A percentile compares a stretch with the other conserved stretches of the same genome.
phyloP scores from a whole-genome alignment of 2,797 vertebrate species.

The Zalophus californianus region DNA sequence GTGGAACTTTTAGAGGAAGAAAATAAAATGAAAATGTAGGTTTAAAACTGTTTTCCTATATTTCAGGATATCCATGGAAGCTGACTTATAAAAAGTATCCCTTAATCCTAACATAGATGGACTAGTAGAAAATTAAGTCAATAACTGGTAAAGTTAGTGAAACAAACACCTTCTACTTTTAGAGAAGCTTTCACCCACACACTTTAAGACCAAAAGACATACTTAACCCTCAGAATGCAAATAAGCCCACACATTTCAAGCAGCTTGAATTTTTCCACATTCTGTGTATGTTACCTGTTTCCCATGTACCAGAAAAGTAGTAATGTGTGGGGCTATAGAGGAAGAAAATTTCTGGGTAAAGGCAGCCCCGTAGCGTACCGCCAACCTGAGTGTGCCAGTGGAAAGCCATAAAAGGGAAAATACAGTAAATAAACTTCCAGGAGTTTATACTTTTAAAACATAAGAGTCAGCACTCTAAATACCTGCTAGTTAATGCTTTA shows the following conservation, averaged over 20 bases:
- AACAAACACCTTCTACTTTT: constrained; percentile 44
- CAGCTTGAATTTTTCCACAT: constrained; percentile 83
- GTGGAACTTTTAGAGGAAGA: constrained; percentile 47
- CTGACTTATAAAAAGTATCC: constrained; percentile 6
- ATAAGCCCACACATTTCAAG: constrained; percentile 82
- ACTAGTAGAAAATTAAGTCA: constrained; percentile 7
- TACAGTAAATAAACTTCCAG: constrained; percentile 81
- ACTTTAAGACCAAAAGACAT: constrained; percentile 75
- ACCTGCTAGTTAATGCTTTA: constrained; percentile 9
- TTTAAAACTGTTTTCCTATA: constrained; percentile 58
- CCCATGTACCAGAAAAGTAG: constrained; percentile 97
- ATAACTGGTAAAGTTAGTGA: constrained; percentile 67
- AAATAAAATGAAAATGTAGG: constrained; percentile 62
- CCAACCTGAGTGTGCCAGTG: constrained; percentile 92
- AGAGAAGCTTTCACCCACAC: constrained; percentile 54
- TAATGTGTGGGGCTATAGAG: constrained; percentile 98
- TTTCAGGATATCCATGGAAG: constrained; percentile 12
- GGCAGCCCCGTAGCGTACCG: constrained; percentile 94
- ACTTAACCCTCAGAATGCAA: constrained; percentile 82
- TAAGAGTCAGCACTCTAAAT: constrained; percentile 30
- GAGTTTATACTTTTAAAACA: constrained; percentile 33
- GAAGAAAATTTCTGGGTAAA: constrained; percentile 95
- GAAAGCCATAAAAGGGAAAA: constrained; percentile 86
- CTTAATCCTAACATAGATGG: constrained; percentile 42
- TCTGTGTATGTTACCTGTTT: constrained; percentile 95